phyloP scores from a whole-genome alignment of 2,888 invertebrate species.

The Petrophora chlorosata region DNA sequence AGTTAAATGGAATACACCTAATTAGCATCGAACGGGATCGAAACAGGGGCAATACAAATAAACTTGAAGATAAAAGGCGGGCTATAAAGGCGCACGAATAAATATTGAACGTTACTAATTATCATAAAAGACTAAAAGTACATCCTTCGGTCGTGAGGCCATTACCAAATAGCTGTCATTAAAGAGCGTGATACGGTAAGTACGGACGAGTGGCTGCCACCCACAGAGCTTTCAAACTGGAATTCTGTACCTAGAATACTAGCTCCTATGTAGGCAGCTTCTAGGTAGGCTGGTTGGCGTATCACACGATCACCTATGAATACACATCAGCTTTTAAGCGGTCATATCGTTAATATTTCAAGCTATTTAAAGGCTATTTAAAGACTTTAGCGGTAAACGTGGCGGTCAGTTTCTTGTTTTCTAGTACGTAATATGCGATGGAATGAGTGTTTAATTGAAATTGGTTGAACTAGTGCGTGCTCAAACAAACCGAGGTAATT shows the following conservation, averaged over 20 bases:
- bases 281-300: slow-evolving; percentile 31
- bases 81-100: slow-evolving; percentile 66
- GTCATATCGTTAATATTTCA: slow-evolving; percentile 54
- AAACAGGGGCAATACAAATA: slow-evolving; percentile 68
- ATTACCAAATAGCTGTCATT: slow-evolving; percentile 79
- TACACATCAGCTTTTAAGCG: slow-evolving; percentile 61
- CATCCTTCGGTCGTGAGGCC: slow-evolving; percentile 60
- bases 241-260: slow-evolving; percentile 48
- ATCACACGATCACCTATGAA: slow-evolving; percentile 62
- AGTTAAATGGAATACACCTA: slow-evolving; percentile 51
- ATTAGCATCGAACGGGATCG: slow-evolving; percentile 61
- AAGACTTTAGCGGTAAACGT: slow-evolving; percentile 31
- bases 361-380: slow-evolving; percentile 32
- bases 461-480: background rate
- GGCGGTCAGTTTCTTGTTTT: slow-evolving; percentile 10
- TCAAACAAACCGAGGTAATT: background rate
- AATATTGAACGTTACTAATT: slow-evolving; percentile 78
- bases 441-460: slow-evolving; percentile 21
- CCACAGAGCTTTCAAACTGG: slow-evolving; percentile 65
- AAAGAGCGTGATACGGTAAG: slow-evolving; percentile 62
- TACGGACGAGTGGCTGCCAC: slow-evolving; percentile 58
- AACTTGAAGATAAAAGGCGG: slow-evolving; percentile 74
- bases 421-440: slow-evolving; percentile 32
- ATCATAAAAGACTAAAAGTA: slow-evolving; percentile 67
- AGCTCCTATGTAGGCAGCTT: too few species aligned